Evolutionary conservation across 2,113 vertebrate genomes (phyloP).

Genomic region (Struthidea cinerea): DNA sequence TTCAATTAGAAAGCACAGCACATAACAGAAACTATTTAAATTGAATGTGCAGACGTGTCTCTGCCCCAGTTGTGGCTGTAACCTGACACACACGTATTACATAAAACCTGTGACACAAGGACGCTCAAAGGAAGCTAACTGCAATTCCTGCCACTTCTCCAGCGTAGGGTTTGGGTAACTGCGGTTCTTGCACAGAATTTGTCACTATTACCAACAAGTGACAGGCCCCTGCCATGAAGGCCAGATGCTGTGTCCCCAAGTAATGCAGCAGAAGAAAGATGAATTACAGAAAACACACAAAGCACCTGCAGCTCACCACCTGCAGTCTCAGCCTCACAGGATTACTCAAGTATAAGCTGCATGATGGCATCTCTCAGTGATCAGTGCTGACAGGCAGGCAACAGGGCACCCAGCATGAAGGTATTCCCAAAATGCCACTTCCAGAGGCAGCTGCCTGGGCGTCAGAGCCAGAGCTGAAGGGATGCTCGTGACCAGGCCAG

Average conservation of each 20-base stretch:
- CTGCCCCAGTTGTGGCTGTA: not conserved
- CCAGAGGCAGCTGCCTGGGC: not conserved
- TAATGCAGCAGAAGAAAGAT: not conserved
- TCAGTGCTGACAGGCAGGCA: not conserved
- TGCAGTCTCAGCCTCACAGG: not conserved
- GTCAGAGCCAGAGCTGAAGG: not conserved
- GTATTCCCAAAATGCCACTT: not conserved
- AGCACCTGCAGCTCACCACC: not conserved
- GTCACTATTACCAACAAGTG: not conserved
- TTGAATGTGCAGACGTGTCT: not conserved
- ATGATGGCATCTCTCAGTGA: not conserved
- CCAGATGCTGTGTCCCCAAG: not conserved
- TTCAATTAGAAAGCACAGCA: not conserved
- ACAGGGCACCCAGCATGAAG: not conserved
- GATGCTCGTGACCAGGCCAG: not conserved
- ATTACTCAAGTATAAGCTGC: not conserved
- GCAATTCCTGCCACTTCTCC: not conserved
- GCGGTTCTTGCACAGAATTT: not conserved
- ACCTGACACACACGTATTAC: not conserved
- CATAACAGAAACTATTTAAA: not conserved
- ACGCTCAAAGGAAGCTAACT: not conserved
- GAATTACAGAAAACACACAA: not conserved
- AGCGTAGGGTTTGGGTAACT: not conserved
- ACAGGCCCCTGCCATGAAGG: not conserved
- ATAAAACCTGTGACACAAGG: not conserved